Conservation (phyloP, 2,113 vertebrate species). For the Mungos mungo region DNA sequence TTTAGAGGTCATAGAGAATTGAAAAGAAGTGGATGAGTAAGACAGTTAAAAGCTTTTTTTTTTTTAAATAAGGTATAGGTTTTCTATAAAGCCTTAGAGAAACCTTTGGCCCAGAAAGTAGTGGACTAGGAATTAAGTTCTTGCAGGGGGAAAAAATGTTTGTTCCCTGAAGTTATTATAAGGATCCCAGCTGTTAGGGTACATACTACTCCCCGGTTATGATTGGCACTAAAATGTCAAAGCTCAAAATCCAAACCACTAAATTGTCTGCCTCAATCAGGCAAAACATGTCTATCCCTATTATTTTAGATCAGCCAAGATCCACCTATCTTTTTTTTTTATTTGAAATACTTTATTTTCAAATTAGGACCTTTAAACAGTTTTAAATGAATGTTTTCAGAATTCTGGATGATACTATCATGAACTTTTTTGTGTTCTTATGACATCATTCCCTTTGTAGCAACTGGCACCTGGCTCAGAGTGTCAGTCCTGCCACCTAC, state of each 20-base stretch:
- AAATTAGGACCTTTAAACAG: background rate
- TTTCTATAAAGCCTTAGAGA: slow-evolving; percentile 70
- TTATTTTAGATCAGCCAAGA: background rate
- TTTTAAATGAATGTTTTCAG: background rate
- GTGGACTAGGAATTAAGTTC: slow-evolving; percentile 73
- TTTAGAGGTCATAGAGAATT: slow-evolving; percentile 64
- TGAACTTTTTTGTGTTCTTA: background rate
- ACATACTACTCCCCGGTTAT: slow-evolving; percentile 49
- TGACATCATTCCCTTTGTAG: fast-evolving
- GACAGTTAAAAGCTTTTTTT: slow-evolving; percentile 35
- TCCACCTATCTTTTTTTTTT: background rate
- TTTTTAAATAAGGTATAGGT: background rate
- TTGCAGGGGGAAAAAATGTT: slow-evolving; percentile 29
- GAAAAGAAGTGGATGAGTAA: slow-evolving; percentile 49
- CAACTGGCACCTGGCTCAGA: background rate
- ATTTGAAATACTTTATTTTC: background rate
- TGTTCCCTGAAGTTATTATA: slow-evolving; percentile 66
- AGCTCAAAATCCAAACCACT: slow-evolving; percentile 64
- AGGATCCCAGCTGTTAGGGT: slow-evolving; percentile 61
- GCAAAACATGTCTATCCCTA: background rate
- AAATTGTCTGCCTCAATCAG: slow-evolving; percentile 60
- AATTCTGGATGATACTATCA: background rate
- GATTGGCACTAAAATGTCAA: slow-evolving; percentile 70
- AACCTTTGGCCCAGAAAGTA: slow-evolving; percentile 73
- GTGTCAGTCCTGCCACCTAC: slow-evolving; percentile 26